phyloP scores from a whole-genome alignment of 2,113 vertebrate genomes.

The Clarias macrocephalus region DNA sequence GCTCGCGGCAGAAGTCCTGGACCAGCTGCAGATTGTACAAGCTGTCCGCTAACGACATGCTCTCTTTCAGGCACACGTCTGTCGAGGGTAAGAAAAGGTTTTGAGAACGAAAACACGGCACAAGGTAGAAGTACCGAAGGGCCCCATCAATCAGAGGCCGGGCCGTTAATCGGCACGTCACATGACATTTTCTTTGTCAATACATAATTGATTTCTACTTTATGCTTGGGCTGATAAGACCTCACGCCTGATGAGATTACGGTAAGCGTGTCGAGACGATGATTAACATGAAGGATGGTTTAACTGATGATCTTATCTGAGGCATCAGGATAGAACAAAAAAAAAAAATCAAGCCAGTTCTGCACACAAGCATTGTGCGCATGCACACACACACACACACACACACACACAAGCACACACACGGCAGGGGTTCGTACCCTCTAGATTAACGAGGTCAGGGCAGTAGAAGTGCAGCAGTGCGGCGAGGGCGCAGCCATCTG shows the following conservation, averaged over 20 bases:
- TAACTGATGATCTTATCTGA: neutral
- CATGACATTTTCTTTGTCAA: slow-evolving; percentile 6
- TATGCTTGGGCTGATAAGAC: slow-evolving; percentile 9
- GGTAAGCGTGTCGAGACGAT: neutral
- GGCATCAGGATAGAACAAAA: neutral
- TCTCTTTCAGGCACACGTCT: slow-evolving; percentile 96
- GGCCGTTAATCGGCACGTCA: slow-evolving; percentile 40
- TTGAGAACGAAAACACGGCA: neutral
- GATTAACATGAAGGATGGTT: slow-evolving; percentile 22
- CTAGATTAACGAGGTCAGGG: slow-evolving; percentile 81
- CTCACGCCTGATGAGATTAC: slow-evolving; percentile 34
- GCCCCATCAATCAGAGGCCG: slow-evolving; percentile 27
- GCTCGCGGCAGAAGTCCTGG: slow-evolving; percentile 92
- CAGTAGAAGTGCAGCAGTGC: slow-evolving; percentile 97
- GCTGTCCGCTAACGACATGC: slow-evolving; percentile 91
- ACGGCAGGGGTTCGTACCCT: slow-evolving; percentile 71
- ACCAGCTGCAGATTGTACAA: slow-evolving; percentile 93
- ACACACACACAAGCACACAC: neutral
- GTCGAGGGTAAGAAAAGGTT: neutral
- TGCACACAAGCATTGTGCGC: neutral
- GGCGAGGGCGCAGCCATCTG: slow-evolving; percentile 87
- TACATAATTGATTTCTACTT: slow-evolving; percentile 9
- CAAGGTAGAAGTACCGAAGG: neutral
- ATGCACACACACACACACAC: neutral
- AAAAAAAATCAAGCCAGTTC: neutral